A percentile compares a stretch with the other conserved stretches of the same genome.
phyloP scores from a whole-genome alignment of 2,797 vertebrate genomes.

The Garrulus glandarius region DNA sequence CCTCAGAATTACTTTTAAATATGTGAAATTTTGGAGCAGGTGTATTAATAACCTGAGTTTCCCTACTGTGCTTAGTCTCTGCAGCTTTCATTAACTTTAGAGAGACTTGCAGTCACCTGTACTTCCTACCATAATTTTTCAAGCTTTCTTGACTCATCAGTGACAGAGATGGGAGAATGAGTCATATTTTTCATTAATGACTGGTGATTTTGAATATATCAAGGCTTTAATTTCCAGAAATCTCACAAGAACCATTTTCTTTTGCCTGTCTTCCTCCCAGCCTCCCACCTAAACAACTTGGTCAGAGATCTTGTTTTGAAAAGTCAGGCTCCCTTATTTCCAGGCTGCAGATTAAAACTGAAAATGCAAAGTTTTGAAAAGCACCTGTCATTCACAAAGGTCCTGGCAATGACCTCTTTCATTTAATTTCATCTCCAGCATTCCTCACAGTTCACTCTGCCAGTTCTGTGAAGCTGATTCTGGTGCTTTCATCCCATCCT shows the following conservation, averaged over 20 bases:
- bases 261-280: neutral
- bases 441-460: neutral
- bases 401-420: neutral
- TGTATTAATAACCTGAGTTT: neutral
- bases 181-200: neutral
- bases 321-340: neutral
- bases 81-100: neutral
- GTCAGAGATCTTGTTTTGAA: neutral
- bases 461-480: neutral
- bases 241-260: neutral
- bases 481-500: neutral
- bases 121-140: neutral
- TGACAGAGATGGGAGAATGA: neutral
- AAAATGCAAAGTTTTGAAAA: neutral
- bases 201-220: neutral
- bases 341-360: neutral
- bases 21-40: neutral
- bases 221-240: neutral
- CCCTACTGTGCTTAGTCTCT: neutral
- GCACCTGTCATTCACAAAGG: neutral
- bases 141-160: neutral
- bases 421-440: neutral
- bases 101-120: neutral
- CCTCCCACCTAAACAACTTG: neutral
- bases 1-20: neutral